phyloP scores from a whole-genome alignment of 2,888 invertebrate genomes.

The Phorcus lineatus region DNA sequence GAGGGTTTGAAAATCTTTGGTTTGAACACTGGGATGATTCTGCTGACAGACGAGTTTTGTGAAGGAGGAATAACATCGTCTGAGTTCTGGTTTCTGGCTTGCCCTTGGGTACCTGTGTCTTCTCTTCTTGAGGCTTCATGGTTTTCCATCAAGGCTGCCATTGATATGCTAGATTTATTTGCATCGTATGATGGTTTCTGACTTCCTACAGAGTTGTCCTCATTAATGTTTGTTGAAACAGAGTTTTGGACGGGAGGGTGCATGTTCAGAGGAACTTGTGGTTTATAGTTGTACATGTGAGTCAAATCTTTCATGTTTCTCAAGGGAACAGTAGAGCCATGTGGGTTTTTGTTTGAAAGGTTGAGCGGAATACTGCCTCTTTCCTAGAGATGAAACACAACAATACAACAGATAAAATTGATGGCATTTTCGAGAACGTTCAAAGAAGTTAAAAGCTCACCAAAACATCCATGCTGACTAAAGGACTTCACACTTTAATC shows the following conservation, averaged over 20 bases:
- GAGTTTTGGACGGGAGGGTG: background rate
- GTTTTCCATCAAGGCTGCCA: background rate
- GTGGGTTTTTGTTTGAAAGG: slow-evolving; percentile 28
- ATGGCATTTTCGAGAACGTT: too few relatives aligned
- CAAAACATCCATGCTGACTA: too few relatives aligned
- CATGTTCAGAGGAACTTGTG: background rate
- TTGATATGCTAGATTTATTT: background rate
- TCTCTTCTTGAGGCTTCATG: background rate
- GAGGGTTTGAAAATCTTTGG: background rate
- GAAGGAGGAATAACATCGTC: background rate
- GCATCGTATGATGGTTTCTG: background rate
- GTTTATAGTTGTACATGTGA: slow-evolving; percentile 25
- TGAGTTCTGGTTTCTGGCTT: too few relatives aligned
- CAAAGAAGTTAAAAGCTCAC: too few relatives aligned
- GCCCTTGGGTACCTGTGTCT: background rate
- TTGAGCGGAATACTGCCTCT: slow-evolving; percentile 8
- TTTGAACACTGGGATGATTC: slow-evolving; percentile 27
- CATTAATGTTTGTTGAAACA: too few relatives aligned
- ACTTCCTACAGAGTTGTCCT: background rate
- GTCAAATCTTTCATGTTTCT: slow-evolving; percentile 19
- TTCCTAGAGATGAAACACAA: slow-evolving; percentile 24
- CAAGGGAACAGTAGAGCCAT: slow-evolving; percentile 10
- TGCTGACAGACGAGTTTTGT: background rate
- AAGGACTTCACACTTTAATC: too few relatives aligned
- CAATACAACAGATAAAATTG: background rate